Evolutionary conservation across 2,797 vertebrate species (phyloP).

Genomic region (Schizopygopsis malacanthus): DNA sequence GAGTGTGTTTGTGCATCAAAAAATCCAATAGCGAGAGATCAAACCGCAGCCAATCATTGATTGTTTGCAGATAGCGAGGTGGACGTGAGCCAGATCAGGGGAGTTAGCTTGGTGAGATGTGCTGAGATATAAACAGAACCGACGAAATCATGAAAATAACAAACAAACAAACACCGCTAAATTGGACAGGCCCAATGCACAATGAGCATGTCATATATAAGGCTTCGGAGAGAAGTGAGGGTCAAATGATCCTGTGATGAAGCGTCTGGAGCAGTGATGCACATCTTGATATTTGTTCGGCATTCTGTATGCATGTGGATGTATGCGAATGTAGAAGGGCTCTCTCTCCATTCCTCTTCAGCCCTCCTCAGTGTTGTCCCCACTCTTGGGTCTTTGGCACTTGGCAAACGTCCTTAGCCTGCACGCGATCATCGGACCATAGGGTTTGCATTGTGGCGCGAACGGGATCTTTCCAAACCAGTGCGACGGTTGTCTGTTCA

Average conservation of each 20-base stretch:
- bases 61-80: constrained; percentile 30
- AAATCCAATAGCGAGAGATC: constrained; percentile 41
- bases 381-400: constrained; percentile 83
- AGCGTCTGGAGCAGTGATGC: constrained; percentile 45
- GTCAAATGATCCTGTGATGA: constrained; percentile 58
- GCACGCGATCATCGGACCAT: constrained; percentile 84
- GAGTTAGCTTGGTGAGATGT: constrained; percentile 26
- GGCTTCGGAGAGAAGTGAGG: constrained; percentile 62
- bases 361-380: constrained; percentile 64
- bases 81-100: constrained; percentile 35
- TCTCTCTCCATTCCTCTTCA: constrained; percentile 60
- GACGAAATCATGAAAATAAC: constrained; percentile 46
- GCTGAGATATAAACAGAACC: constrained; percentile 32
- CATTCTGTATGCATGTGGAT: constrained; percentile 39
- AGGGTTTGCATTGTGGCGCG: constrained; percentile 89
- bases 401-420: constrained; percentile 71
- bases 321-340: constrained; percentile 33
- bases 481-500: constrained; percentile 89
- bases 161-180: constrained; percentile 48
- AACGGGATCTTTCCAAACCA: constrained; percentile 95
- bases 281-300: constrained; percentile 44
- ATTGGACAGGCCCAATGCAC: constrained; percentile 55
- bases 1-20: constrained; percentile 13
- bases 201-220: constrained; percentile 60
- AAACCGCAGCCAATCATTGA: constrained; percentile 44